Conservation (phyloP, 1,140 invertebrate genomes). For the Hycleus cichorii region DNA sequence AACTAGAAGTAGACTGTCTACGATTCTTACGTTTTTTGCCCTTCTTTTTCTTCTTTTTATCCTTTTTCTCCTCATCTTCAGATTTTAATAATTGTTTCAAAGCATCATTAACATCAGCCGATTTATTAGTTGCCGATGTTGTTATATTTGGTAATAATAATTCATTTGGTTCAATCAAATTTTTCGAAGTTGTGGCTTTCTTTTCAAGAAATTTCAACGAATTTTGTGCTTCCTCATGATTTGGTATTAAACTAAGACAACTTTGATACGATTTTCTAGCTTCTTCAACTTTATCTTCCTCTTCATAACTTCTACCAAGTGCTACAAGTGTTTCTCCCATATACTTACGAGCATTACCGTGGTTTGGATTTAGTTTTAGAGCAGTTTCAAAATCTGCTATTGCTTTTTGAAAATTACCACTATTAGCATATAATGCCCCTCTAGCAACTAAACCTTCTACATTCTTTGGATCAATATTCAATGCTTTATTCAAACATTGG, state of each 20-base stretch:
- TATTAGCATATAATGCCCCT: constrained; percentile 90
- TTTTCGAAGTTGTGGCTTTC: constrained; percentile 50
- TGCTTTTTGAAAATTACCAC: constrained; percentile 85
- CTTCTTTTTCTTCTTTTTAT: constrained; percentile 64
- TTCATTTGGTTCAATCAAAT: constrained; percentile 52
- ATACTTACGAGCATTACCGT: constrained; percentile 92
- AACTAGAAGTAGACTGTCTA: constrained; percentile 49
- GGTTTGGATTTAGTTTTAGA: constrained; percentile 76
- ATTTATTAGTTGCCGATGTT: constrained; percentile 34
- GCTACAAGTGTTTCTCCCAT: constrained; percentile 88
- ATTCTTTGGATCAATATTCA: constrained; percentile 86
- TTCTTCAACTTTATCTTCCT: constrained; percentile 77
- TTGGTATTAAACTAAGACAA: constrained; percentile 70
- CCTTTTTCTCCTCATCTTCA: constrained; percentile 56
- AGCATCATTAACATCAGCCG: constrained; percentile 55
- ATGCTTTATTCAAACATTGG: constrained; percentile 88
- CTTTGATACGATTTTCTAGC: constrained; percentile 77
- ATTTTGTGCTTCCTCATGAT: constrained; percentile 76
- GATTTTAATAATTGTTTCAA: constrained; percentile 53
- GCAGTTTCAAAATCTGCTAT: constrained; percentile 92
- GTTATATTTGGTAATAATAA: constrained; percentile 45
- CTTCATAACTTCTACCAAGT: constrained; percentile 72
- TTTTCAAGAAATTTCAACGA: constrained; percentile 69
- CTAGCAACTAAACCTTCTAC: constrained; percentile 90
- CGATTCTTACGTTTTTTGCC: constrained; percentile 63